Conservation (phyloP, 2,113 vertebrate species). For the Megalops atlanticus region DNA sequence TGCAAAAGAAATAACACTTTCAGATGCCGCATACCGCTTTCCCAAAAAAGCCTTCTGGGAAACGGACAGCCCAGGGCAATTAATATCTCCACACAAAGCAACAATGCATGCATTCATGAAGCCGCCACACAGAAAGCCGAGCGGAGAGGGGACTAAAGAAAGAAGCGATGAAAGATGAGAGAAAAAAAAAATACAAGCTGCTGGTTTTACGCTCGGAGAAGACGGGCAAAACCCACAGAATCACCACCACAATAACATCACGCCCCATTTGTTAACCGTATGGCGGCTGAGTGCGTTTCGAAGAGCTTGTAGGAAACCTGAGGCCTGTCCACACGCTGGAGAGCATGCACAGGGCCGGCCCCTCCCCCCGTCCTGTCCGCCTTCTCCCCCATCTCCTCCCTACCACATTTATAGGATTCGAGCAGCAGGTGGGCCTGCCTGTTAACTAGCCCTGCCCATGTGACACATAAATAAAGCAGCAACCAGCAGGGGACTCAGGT, state of each 20-base stretch:
- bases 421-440: neutral
- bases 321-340: neutral
- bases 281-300: neutral
- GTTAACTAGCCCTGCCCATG: neutral
- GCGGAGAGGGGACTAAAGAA: neutral
- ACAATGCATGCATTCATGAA: neutral
- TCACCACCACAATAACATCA: neutral
- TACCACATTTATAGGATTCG: too few species aligned
- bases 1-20: conserved; percentile 69
- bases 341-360: too few species aligned
- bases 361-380: too few species aligned
- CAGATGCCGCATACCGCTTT: conserved; percentile 70
- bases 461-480: too few species aligned
- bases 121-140: neutral
- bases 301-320: neutral
- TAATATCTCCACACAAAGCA: conserved; percentile 35
- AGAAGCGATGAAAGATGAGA: neutral
- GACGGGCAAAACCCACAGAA: neutral
- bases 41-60: conserved; percentile 43
- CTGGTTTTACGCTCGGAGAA: conserved; percentile 1
- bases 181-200: neutral
- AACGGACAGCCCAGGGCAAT: conserved; percentile 40
- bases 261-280: neutral
- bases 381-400: too few species aligned
- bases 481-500: too few species aligned